Evolutionary conservation across 2,888 invertebrate species (phyloP), one percentile per base, ranked within the genome.

Genomic region (Chrysolina oricalcia): DNA sequence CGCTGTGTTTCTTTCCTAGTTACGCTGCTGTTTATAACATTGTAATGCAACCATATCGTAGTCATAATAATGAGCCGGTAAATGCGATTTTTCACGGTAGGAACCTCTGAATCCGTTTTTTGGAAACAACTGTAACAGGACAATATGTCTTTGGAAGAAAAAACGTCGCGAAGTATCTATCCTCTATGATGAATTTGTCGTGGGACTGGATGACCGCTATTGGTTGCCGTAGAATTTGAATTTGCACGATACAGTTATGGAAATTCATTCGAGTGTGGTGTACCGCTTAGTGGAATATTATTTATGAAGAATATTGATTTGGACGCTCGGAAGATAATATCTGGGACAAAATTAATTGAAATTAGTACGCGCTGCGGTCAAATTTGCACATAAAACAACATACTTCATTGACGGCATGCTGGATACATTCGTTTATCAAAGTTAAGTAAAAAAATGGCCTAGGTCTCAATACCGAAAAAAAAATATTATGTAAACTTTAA

Each of bases 51-150:
- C 64, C 67, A 70, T 70, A 70, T 74, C 50, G 43, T 13, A 59
- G 62, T 53, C 66, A 23, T 74, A 74, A 23, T 74, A 74, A 70
- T 67, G 68, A 67, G 68, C 63, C 74, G 70, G 48, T 40, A 75
- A 71, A 71, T 43, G 67, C 64, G 59, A 63, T 68, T 63, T 65
- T 75, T 71, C 74, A 75, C 62, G 71, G 71, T 68, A 63, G 27
- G 46, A 72, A 71, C 41, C 19, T 43, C 64, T 46, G 74, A 66
- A 68, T 64, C 73, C 50, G 64, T 75, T 75, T 75, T 75, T 62
- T 66, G 48, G 43, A 4, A 66, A 48, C 48, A 46, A 66, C 48
- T 48, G 27, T 46, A 66, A 48, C n/a, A 48, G 23, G 41, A 66
- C 43, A 23, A 46, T 15, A 46, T n/a, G 23, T 48, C 13, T 21